Conservation (phyloP, 2,113 vertebrate genomes). For the Ammospiza caudacuta region DNA sequence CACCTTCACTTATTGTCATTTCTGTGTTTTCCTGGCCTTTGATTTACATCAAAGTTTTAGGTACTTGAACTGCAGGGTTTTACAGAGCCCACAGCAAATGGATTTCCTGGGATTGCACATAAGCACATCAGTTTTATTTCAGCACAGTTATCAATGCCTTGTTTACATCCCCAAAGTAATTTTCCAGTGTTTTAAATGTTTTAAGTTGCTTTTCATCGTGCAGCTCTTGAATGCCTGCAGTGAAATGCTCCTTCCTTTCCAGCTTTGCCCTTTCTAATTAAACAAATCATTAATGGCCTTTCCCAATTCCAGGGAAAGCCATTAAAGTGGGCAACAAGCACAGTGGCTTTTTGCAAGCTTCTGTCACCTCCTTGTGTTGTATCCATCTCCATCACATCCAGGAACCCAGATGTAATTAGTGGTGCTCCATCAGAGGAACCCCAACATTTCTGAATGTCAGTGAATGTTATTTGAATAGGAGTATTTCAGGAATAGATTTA, state of each 20-base stretch:
- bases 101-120: neutral
- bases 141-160: neutral
- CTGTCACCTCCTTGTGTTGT: neutral
- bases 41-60: neutral
- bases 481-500: slow-evolving; percentile 2
- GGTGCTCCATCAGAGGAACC: neutral
- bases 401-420: neutral
- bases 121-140: neutral
- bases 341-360: neutral
- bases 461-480: neutral
- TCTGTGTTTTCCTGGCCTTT: neutral
- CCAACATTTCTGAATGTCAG: neutral
- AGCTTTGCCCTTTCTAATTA: neutral
- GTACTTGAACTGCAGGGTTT: neutral
- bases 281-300: neutral
- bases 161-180: neutral
- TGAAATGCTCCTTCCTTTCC: neutral
- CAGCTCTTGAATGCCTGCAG: neutral
- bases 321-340: rapidly evolving
- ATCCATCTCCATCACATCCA: neutral
- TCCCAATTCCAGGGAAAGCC: neutral
- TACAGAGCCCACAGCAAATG: neutral
- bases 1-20: neutral
- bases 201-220: neutral
- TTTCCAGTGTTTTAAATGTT: neutral